phyloP scores from a whole-genome alignment of 2,113 vertebrate species.

The Notothenia rossii region DNA sequence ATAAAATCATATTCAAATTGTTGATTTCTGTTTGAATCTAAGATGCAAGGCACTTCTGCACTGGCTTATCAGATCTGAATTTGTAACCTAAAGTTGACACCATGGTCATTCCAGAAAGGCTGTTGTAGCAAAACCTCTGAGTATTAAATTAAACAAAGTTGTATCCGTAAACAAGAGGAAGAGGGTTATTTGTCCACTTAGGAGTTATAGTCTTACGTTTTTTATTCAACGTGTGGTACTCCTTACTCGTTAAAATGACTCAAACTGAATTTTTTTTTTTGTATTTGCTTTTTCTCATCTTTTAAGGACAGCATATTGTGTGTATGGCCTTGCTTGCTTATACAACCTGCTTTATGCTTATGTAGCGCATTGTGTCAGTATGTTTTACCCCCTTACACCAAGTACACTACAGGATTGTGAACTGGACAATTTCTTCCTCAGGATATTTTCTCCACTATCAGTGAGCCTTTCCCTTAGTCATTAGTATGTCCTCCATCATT shows the following conservation, averaged over 20 bases:
- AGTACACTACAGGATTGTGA: background rate
- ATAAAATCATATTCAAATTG: no score
- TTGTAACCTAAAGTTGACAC: background rate
- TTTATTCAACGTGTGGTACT: background rate
- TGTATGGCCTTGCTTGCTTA: background rate
- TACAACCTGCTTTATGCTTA: background rate
- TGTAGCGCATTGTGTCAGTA: constrained; percentile 9
- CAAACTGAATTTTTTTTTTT: background rate
- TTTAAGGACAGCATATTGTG: background rate
- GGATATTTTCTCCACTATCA: background rate
- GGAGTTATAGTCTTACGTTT: background rate
- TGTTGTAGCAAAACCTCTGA: background rate
- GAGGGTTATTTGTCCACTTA: background rate
- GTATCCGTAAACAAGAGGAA: background rate
- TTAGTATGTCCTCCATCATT: constrained; percentile 18
- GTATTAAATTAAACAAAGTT: background rate
- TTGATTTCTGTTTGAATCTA: no score
- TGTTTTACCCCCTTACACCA: background rate
- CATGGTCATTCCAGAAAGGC: background rate
- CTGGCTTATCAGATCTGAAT: no score
- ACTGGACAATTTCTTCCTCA: background rate
- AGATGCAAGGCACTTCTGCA: no score
- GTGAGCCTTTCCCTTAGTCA: background rate
- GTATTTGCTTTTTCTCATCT: background rate
- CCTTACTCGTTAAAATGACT: background rate